Conservation (phyloP, 2,797 vertebrate genomes). For the Enteromius thamalakanensis region DNA sequence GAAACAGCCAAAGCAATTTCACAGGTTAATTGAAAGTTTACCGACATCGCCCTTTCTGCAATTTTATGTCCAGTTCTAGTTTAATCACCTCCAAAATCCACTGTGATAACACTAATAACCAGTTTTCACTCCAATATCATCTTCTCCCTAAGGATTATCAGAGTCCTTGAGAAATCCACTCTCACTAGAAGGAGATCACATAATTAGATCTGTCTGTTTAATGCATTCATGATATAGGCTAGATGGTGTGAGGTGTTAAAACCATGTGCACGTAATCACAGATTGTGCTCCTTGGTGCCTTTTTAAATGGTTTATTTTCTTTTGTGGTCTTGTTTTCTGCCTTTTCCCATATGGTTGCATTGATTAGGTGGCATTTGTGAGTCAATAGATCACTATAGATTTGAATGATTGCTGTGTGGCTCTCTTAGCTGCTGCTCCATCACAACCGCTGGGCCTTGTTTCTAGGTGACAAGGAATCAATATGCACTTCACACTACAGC, state of each 20-base stretch:
- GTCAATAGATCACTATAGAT: constrained; percentile 82
- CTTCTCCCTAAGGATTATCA: constrained; percentile 8
- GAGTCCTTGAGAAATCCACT: constrained; percentile 31
- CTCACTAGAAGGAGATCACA: constrained; percentile 21
- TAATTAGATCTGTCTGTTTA: constrained; percentile 34
- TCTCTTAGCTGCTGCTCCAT: constrained; percentile 24
- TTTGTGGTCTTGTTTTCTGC: constrained; percentile 76
- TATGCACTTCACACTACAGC: constrained; percentile 28
- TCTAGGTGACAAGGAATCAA: constrained; percentile 22
- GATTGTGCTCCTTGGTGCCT: constrained; percentile 50
- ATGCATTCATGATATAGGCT: constrained; percentile 19
- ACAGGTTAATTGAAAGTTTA: constrained; percentile 18
- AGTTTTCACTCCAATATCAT: constrained; percentile 14
- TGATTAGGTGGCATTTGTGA: constrained; percentile 72
- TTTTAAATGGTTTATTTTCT: constrained; percentile 77
- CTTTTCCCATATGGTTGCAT: constrained; percentile 64
- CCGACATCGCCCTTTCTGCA: background rate
- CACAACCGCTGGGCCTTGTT: constrained; percentile 29
- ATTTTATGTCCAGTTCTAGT: constrained; percentile 14
- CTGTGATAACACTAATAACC: background rate
- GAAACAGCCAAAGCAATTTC: constrained; percentile 20
- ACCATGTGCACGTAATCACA: constrained; percentile 31
- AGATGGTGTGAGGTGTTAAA: constrained; percentile 13
- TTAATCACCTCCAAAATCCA: constrained; percentile 18
- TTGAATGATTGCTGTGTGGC: constrained; percentile 54